These are phyloP conservation scores for Lontra canadensis DNA, from an alignment of 2,113 vertebrate species.

Conservation along the genomic window DNA sequence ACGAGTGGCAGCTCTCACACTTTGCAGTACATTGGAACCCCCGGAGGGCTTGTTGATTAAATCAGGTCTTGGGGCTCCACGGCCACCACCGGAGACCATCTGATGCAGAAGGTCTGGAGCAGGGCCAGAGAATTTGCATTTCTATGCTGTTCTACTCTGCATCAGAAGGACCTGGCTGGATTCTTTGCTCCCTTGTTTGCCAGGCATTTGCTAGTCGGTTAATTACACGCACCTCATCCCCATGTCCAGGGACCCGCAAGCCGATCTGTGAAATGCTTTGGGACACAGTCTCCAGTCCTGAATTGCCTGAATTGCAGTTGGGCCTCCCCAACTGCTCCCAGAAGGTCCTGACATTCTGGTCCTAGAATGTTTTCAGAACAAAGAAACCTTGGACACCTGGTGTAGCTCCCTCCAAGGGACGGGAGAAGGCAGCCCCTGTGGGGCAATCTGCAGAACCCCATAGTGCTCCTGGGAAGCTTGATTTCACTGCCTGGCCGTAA, in stretches of 20 bases:
- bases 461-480: neutral
- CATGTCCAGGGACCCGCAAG: too few relatives aligned
- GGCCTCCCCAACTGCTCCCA: neutral
- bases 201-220: too few relatives aligned
- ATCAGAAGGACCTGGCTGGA: too few relatives aligned
- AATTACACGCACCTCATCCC: neutral
- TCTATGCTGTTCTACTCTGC: neutral
- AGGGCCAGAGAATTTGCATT: neutral
- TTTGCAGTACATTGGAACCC: neutral
- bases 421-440: neutral
- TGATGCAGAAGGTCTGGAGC: neutral
- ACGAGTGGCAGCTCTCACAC: neutral
- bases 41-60: neutral
- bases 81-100: neutral
- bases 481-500: neutral
- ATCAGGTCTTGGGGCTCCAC: neutral
- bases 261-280: too few relatives aligned
- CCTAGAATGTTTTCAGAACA: too few relatives aligned
- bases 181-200: too few relatives aligned
- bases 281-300: neutral
- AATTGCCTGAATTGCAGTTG: neutral
- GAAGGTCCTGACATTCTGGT: neutral
- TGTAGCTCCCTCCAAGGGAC: neutral
- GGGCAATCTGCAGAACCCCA: neutral
- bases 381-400: neutral